A percentile compares a stretch with the other conserved stretches of the same genome.
These are phyloP conservation scores for Montipora sp. DNA, from an alignment of 64 coral and sea anemone species.

Conservation along the genomic window DNA sequence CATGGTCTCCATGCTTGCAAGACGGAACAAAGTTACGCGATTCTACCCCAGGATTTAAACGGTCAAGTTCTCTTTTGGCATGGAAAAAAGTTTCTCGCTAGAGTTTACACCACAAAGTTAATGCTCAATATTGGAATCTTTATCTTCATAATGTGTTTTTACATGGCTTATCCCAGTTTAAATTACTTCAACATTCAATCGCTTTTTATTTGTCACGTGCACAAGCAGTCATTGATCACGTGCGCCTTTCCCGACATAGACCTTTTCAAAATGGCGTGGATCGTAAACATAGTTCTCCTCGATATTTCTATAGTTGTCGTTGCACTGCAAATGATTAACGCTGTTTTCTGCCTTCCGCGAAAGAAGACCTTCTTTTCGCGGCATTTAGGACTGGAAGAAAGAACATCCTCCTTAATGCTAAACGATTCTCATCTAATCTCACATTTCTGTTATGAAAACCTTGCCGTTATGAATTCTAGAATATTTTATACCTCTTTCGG, in stretches of 20 bases:
- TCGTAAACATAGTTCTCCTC: slow-evolving; percentile 60
- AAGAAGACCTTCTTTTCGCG: slow-evolving; percentile 67
- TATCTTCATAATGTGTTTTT: slow-evolving; percentile 64
- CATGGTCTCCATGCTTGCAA: background rate
- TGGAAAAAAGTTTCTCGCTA: slow-evolving; percentile 48
- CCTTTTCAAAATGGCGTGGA: slow-evolving; percentile 67
- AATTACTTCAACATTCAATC: slow-evolving; percentile 59
- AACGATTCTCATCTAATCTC: slow-evolving; percentile 85
- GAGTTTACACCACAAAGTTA: slow-evolving; percentile 76
- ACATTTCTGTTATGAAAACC: slow-evolving; percentile 75
- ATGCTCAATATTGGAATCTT: slow-evolving; percentile 68
- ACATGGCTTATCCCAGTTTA: slow-evolving; percentile 60
- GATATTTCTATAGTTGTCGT: slow-evolving; percentile 70
- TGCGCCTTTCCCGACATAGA: slow-evolving; percentile 67
- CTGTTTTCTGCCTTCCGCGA: slow-evolving; percentile 73
- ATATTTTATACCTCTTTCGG: background rate
- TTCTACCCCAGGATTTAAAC: slow-evolving; percentile 14
- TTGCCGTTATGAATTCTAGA: slow-evolving; percentile 35
- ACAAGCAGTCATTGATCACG: slow-evolving; percentile 60
- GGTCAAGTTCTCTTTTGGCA: slow-evolving; percentile 69
- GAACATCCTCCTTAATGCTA: background rate
- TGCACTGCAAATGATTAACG: slow-evolving; percentile 76
- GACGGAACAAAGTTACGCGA: background rate
- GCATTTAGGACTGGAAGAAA: slow-evolving; percentile 49
- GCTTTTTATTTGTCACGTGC: slow-evolving; percentile 81